Evolutionary conservation across 2,888 invertebrate species (phyloP), one percentile per base, ranked within the genome.

Genomic region (Apocheima hispidaria): DNA sequence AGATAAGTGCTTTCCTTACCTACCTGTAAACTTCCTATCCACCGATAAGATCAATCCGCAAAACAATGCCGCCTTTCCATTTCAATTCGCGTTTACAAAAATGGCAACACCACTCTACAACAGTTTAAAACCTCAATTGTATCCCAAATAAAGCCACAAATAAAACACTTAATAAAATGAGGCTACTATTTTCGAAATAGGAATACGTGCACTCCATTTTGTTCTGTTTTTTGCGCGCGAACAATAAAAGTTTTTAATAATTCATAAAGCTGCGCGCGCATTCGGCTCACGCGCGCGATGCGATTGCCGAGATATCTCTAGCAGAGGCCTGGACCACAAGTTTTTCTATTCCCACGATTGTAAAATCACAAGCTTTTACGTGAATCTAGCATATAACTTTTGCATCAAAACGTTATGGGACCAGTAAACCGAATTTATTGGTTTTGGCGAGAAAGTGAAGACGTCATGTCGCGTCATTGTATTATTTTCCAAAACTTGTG

Each of bases 201-300:
- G 89, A 83, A 81, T 78, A 68, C 79, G 79, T 72, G 74, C 68
- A 73, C 67, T 73, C 75, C 72, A 76, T 82, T 82, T 84, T 82
- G 79, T 80, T 78, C 81, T 71, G 65, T 76, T 79, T 85, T 89
- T 89, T 90, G 88, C 85, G 81, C 80, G 73, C 71, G 74, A 81
- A 90, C 91, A 91, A 91, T 91, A 92, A 89, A 89, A 85, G 83
- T 82, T 82, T 66, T 90, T 81, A 90, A 92, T 92, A 90, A 92
- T 92, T 90, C 90, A 92, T 92, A 90, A 88, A 66, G 73, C 64
- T 71, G 80, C 77, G 78, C 73, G 81, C 78, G 84, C 82, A 87
- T 83, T 80, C 89, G 77, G 69, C 69, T 88, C 90, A 88, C 89
- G 89, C 88, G 87, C 87, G 75, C 70, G 78, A 79, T 78, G 76